A percentile compares a stretch with the other conserved stretches of the same genome.
phyloP scores from a whole-genome alignment of 1,140 invertebrate species.

The Orussus abietinus region DNA sequence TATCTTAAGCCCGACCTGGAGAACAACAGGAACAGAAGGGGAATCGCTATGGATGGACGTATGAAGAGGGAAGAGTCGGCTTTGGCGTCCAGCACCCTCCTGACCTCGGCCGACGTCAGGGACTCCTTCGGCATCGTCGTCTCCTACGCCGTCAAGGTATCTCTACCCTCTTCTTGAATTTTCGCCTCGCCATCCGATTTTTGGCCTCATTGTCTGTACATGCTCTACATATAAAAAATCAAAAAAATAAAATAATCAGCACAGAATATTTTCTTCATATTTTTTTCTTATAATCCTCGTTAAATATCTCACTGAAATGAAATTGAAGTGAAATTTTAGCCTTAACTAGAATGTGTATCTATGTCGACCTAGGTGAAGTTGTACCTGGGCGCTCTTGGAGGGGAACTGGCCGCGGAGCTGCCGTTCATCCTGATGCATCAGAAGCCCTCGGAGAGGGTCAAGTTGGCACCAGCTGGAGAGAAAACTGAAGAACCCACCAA shows the following conservation, averaged over 20 bases:
- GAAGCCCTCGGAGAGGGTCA: conserved; percentile 58
- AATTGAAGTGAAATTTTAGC: no score
- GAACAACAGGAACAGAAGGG: conserved; percentile 82
- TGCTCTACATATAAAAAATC: no score
- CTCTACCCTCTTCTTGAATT: no score
- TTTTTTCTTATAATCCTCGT: no score
- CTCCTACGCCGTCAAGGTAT: conserved; percentile 86
- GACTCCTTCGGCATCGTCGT: conserved; percentile 88
- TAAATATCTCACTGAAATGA: no score
- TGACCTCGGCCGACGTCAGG: conserved; percentile 74
- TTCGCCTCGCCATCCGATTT: no score
- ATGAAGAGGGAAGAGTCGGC: conserved; percentile 75
- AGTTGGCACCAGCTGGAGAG: conserved; percentile 27
- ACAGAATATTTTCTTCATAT: no score
- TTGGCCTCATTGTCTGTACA: no score
- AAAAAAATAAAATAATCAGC: no score
- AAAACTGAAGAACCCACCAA: background rate
- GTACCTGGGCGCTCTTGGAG: conserved; percentile 87
- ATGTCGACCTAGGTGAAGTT: no score
- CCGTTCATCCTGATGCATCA: conserved; percentile 98
- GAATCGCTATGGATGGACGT: conserved; percentile 92
- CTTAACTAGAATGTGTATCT: no score
- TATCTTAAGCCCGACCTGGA: conserved; percentile 78
- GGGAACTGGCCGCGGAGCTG: conserved; percentile 90
- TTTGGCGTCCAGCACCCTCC: conserved; percentile 91